Percentiles rank a stretch among this genome's conserved stretches.
Evolutionary conservation across 2,797 vertebrate genomes (phyloP).

Genomic region (Lutjanus argentimaculatus): DNA sequence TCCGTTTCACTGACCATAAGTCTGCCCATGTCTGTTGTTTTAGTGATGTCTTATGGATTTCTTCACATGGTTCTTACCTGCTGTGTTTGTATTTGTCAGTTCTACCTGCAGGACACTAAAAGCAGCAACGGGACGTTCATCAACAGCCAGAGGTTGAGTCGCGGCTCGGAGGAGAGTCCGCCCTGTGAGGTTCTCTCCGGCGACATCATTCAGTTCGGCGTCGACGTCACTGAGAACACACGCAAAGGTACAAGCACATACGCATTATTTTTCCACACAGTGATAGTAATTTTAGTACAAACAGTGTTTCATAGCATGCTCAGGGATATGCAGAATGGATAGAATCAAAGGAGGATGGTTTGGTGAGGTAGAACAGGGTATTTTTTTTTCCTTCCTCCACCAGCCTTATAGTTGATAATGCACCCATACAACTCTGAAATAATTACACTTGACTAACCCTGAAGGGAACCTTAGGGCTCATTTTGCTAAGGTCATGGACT

Average conservation of each 20-base stretch:
- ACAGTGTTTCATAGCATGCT: background rate
- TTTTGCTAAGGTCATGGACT: conserved; percentile 31
- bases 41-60: background rate
- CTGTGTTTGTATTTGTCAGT: conserved; percentile 85
- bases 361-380: background rate
- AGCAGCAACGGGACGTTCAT: conserved; percentile 99
- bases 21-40: background rate
- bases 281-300: background rate
- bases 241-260: conserved; percentile 92
- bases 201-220: conserved; percentile 98
- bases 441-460: conserved; percentile 41
- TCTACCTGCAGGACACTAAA: conserved; percentile 99
- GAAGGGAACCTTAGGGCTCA: conserved; percentile 13
- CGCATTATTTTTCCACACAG: background rate
- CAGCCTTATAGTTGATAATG: background rate
- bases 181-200: conserved; percentile 98
- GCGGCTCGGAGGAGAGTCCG: conserved; percentile 98
- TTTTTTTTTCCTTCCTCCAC: background rate
- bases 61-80: background rate
- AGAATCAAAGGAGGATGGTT: background rate
- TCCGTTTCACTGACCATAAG: background rate
- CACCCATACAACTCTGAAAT: conserved; percentile 23
- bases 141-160: conserved; percentile 98
- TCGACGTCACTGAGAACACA: conserved; percentile 99
- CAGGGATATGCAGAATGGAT: background rate